Evolutionary conservation across 2,888 invertebrate genomes (phyloP), one percentile per base, ranked within the genome.

Genomic region (Stenolophus ochropezus): DNA sequence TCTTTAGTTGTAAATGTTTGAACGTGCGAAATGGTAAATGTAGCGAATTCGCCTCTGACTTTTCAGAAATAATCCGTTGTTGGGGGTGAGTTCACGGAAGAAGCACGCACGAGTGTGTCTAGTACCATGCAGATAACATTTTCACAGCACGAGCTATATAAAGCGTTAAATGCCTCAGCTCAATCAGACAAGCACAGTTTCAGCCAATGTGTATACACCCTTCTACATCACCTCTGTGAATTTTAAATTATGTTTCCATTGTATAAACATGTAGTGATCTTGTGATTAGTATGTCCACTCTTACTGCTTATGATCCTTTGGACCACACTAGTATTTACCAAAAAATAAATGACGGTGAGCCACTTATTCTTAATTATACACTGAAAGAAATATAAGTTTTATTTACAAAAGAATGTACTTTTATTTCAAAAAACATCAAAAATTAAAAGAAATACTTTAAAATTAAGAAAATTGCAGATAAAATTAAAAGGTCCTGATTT

Each of bases 301-400:
- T 81, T 78, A 65, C 84, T 82, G 85, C 85, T 61, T 86, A 85
- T 83, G 88, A 89, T 84, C 88, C 88, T 76, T 84, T 89, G 71
- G 86, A 88, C 73, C 93, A 94, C 86, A 93, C 93, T 42, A 92
- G 92, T 87, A 94, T 94, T 88, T 94, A 94, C 87, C 91, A 90
- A 83, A 90, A 92, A n/a, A 89, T 91, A 83, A 88, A 90, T 83
- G 90, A 91, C 86, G 92, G 92, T 92, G 89, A 82, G 33, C 6
- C 23, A 6, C 33, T 14, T 51, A 51, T 51, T 51, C 8, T 51
- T 2, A 58, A 58, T 18, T 11, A 58, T 58, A n/a, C 20, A 23
- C 18, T n/a, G n/a, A n/a, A n/a, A n/a, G n/a, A n/a, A n/a, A n/a
- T n/a, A n/a, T n/a, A n/a, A n/a, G n/a, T n/a, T n/a, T n/a, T n/a